Percentiles rank a stretch among this genome's conserved stretches.
These are phyloP conservation scores for Phrynosoma platyrhinos DNA, from an alignment of 2,113 vertebrate species.

Conservation along the genomic window DNA sequence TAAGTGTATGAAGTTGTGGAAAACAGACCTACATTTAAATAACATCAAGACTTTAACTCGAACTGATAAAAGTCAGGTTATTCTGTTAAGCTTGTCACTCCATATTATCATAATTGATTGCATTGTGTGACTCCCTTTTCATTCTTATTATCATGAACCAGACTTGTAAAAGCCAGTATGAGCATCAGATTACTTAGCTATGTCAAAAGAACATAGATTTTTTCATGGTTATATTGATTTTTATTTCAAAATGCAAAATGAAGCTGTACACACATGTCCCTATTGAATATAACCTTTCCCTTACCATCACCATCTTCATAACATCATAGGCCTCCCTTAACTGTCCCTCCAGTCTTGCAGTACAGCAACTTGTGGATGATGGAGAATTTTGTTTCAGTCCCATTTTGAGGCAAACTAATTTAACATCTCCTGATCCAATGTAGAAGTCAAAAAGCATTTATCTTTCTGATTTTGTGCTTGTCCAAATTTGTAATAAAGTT, in stretches of 20 bases:
- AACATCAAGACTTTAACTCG: conserved; percentile 34
- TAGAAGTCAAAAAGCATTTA: background rate
- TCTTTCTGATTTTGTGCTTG: background rate
- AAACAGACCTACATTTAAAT: conserved; percentile 32
- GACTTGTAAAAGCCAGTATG: background rate
- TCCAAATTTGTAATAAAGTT: background rate
- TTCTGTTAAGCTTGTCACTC: conserved; percentile 4
- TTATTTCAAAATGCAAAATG: background rate
- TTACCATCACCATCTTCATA: background rate
- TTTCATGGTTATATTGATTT: background rate
- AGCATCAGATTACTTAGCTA: background rate
- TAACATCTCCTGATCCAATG: background rate
- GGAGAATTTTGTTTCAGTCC: background rate
- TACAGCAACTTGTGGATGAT: background rate
- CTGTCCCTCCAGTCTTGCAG: no score
- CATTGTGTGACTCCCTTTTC: background rate
- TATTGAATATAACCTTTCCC: background rate
- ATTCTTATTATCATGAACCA: background rate
- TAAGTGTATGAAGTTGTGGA: background rate
- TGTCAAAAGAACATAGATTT: background rate
- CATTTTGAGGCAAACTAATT: background rate
- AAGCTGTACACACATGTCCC: background rate
- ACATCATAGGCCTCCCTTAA: background rate
- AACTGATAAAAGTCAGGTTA: conserved; percentile 20
- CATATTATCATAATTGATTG: conserved; percentile 26